These are phyloP conservation scores for Bombus soroeensis DNA, from an alignment of 1,140 invertebrate species.

Conservation along the genomic window DNA sequence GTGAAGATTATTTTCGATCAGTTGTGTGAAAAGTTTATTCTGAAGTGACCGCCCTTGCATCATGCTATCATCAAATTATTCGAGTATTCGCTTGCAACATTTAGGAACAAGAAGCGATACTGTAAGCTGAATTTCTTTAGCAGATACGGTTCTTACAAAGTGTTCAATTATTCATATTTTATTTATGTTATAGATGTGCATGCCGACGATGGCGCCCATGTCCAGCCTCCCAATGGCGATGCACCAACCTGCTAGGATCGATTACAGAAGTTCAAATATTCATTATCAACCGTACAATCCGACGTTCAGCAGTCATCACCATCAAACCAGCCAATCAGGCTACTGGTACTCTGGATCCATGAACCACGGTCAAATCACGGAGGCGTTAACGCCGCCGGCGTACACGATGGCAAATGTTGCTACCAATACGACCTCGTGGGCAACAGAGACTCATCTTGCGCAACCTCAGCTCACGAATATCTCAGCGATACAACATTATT, in stretches of 20 bases:
- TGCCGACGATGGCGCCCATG: conserved; percentile 73
- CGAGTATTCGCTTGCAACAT: no score
- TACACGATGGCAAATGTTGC: conserved; percentile 67
- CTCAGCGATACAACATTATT: conserved; percentile 67
- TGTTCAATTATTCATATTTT: neutral
- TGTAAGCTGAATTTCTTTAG: no score
- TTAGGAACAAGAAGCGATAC: no score
- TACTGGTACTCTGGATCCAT: conserved; percentile 69
- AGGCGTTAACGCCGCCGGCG: conserved; percentile 61
- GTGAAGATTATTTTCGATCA: neutral
- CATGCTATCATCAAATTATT: no score
- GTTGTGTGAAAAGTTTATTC: neutral
- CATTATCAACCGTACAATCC: conserved; percentile 70
- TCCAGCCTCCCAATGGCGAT: conserved; percentile 67
- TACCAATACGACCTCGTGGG: conserved; percentile 60
- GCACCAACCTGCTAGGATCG: conserved; percentile 65
- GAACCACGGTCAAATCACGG: conserved; percentile 62
- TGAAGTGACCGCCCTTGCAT: neutral
- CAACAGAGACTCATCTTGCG: conserved; percentile 48
- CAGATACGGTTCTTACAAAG: no score
- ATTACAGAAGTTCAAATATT: conserved; percentile 66
- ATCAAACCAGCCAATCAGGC: conserved; percentile 50
- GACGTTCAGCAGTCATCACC: conserved; percentile 33
- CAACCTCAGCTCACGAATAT: conserved; percentile 55
- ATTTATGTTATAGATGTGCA: conserved; percentile 68